Evolutionary conservation across 2,888 invertebrate genomes (phyloP).

Genomic region (Aphelenchoides bicaudatus): DNA sequence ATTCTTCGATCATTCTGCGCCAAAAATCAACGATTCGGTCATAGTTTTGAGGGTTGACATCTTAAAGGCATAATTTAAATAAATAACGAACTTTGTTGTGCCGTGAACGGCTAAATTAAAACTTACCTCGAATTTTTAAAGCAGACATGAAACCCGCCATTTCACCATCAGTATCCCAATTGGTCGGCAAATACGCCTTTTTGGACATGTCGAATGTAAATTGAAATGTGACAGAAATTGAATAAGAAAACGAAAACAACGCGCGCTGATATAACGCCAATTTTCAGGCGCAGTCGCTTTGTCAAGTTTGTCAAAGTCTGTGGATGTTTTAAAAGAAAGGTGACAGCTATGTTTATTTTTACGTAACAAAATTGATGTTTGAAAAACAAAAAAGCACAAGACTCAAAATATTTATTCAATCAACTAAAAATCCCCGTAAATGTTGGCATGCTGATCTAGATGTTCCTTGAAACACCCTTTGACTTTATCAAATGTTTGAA

Average conservation of each 20-base stretch:
- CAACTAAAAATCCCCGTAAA: conserved; percentile 49
- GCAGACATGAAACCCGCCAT: conserved; percentile 50
- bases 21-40: conserved; percentile 51
- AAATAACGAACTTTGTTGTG: too few relatives aligned
- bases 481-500: conserved; percentile 47
- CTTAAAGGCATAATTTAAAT: conserved; percentile 37
- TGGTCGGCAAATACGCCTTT: conserved; percentile 33
- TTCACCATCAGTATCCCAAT: conserved; percentile 34
- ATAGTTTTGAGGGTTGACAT: conserved; percentile 50
- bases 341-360: conserved; percentile 3
- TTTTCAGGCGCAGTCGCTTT: background rate
- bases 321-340: too few relatives aligned
- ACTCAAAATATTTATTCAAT: conserved; percentile 12
- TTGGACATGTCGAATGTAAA: background rate
- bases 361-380: conserved; percentile 6
- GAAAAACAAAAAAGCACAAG: background rate
- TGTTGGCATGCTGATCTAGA: conserved; percentile 51
- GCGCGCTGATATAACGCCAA: background rate
- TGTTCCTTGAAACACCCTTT: conserved; percentile 51
- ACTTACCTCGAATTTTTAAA: conserved; percentile 24
- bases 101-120: too few relatives aligned
- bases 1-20: conserved; percentile 38
- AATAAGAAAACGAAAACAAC: background rate
- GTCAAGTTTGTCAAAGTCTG: too few relatives aligned
- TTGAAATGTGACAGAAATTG: background rate